Evolutionary conservation across 2,888 invertebrate species (phyloP), one percentile per base, ranked within the genome.

Genomic region (Hydrotaea diabolus): DNA sequence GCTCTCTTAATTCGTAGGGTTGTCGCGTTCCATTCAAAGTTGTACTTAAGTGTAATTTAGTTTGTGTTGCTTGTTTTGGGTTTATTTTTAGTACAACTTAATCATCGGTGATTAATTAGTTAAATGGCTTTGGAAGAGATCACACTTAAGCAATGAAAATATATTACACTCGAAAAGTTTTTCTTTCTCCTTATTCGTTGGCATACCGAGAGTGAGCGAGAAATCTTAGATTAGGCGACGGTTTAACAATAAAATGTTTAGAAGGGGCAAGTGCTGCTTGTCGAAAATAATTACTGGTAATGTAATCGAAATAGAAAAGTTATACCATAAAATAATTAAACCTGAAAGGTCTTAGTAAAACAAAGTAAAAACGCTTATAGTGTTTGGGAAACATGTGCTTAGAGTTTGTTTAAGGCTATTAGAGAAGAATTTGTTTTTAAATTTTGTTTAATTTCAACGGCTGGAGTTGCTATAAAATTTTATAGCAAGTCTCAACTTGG

Each of bases 61-160:
- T 69, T 69, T 69, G 23, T 26, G 8, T 74, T 43, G 39, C 3
- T 31, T 31, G 31, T 31, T 74, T 74, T 74, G 59, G 59, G 15
- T 74, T 74, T 74, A 73, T 74, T 74, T 73, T 59, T 74, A 74
- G 74, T 57, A 46, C 55, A 62, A 74, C 62, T 74, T 74, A 74
- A 62, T 74, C 74, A 74, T 62, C 36, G 43, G 59, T 74, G 74
- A 74, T 74, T 74, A 74, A 74, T 74, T 59, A 59, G 46, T 36
- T 62, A 59, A 74, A 62, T 74, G 59, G 46, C 59, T 74, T 74
- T 74, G 26, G 46, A 43, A 74, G 66, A 66, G 39, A 64, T 64
- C 64, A 62, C 39, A 69, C 69, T 69, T 69, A 69, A 69, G 69
- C 69, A 43, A 21, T 13, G 46, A 9, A 43, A 69, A 69, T 69